Base-by-base conservation (phyloP, 2,113 vertebrate genomes). In the Neolamprologus modestus region DNA sequence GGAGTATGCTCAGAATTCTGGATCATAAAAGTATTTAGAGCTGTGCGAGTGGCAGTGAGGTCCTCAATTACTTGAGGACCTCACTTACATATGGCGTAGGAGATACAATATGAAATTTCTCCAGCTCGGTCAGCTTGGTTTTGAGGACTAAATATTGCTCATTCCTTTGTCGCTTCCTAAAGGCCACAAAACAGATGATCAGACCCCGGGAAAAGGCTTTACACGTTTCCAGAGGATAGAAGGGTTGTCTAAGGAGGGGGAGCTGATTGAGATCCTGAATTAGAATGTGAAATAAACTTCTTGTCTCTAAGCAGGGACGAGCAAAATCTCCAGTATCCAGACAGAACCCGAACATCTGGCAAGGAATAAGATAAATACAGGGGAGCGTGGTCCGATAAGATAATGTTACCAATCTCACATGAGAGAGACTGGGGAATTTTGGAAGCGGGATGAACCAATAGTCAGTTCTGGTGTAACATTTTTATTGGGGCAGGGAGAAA, bases 21-120 rank as follows among this genome's bases (percentile, higher is more conserved):
- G 3, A 61, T 17, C 57, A 61, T 61, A 61, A 31, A 6, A 17
- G 57, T 61, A 61, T 61, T 31, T 61, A 61, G 26, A 61, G 57
- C 26, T 17, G 26, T 59, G 14, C 2, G 1, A 59, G 26, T 59
- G 26, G 57, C 57, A 31, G 14, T 1, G 0, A 31, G 26, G 2
- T 61, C 57, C 26, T 31, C 14, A 31, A 31, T 14, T 2, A 21
- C 21, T 21, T 1, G 0, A 31, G 26, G 2, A 31, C 57, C 26
- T 31, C 14, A 31, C 17, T 14, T 2, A 31, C 17, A 61, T 61
- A 6, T 31, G 57, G 14, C 14, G 2, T 61, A 17, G 26, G 26
- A 61, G 57, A 31, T 61, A 5, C 5, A 59, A 57, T 28, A 59
- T 59, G 26, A 59, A 5, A 28, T 28, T 59, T 59, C 55, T 59